These are phyloP conservation scores for Pocota personata DNA, from an alignment of 2,888 invertebrate genomes.

Conservation along the genomic window DNA sequence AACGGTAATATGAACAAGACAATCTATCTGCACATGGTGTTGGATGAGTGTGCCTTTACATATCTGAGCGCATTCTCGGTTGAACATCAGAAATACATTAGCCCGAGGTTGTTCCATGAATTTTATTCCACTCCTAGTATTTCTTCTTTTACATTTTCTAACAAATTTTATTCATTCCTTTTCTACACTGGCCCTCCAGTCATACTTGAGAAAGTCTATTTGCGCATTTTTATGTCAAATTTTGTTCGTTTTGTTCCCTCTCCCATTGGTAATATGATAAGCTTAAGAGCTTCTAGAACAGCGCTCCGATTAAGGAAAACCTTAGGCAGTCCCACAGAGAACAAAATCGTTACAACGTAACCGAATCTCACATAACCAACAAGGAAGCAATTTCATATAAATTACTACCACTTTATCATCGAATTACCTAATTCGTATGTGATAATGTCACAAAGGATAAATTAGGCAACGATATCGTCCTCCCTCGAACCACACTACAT, in stretches of 20 bases:
- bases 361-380: background rate
- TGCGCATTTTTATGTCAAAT: constrained; percentile 19
- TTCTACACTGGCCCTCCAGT: constrained; percentile 9
- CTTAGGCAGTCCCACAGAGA: background rate
- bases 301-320: constrained; percentile 7
- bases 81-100: constrained; percentile 70
- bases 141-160: constrained; percentile 1
- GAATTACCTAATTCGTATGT: constrained; percentile 24
- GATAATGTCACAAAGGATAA: constrained; percentile 37
- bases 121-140: background rate
- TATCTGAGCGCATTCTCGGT: constrained; percentile 15
- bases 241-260: constrained; percentile 4
- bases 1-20: background rate
- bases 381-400: constrained; percentile 3
- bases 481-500: background rate
- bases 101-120: constrained; percentile 44
- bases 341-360: background rate
- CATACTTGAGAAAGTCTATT: constrained; percentile 25
- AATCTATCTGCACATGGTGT: background rate
- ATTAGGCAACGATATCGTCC: constrained; percentile 17
- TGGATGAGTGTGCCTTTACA: background rate
- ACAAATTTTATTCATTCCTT: constrained; percentile 42
- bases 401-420: constrained; percentile 22
- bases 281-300: background rate
- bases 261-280: constrained; percentile 18